Base-by-base conservation (phyloP, 2,797 vertebrate species). In the Sandelia bainsii region DNA sequence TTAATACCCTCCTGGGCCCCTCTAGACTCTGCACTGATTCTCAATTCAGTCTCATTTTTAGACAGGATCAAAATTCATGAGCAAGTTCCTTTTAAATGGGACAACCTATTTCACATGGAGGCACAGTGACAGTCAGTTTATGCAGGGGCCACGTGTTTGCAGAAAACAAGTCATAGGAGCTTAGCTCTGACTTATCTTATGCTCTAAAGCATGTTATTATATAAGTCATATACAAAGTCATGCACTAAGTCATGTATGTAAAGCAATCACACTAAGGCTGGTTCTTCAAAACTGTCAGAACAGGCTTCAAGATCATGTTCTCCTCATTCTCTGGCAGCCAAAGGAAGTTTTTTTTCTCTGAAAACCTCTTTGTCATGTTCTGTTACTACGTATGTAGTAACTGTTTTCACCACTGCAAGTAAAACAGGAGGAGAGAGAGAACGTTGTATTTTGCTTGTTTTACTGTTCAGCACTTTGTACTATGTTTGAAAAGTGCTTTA, bases 51-150 rank as follows among this genome's bases (percentile, higher is more conserved):
- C 46, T 48, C 20, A 60, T 20, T 62, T 79, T 53, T 22, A 53
- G 20, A 51, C 22, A 8, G 16, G 27, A 53, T 59, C 44, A 61
- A 56, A 44, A 34, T 68, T 72, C 23, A 54, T 29, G 73, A 22
- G 8, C 6, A 76, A 54, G 53, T 37, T 23, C 16, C 48, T 34
- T 49, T 32, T 4, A 67, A 11, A 8, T 17, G 39, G 14, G 23
- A 61, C n/a, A 44, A 23, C 17, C 20, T 32, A 32, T 57, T 73
- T 66, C 37, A 68, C 61, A 76, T 8, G 70, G 56, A 74, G 53
- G 56, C 22, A 50, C 23, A 51, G 0, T 50, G 48, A 50, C 32
- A 50, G 32, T 34, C n/a, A 34, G 63, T 76, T 74, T 72, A 54
- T 45, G 52, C 48, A 60, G 51, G 29, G 50, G 25, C 57, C 66